Base-by-base conservation (phyloP, 2,113 vertebrate species). In the Cololabis saira region DNA sequence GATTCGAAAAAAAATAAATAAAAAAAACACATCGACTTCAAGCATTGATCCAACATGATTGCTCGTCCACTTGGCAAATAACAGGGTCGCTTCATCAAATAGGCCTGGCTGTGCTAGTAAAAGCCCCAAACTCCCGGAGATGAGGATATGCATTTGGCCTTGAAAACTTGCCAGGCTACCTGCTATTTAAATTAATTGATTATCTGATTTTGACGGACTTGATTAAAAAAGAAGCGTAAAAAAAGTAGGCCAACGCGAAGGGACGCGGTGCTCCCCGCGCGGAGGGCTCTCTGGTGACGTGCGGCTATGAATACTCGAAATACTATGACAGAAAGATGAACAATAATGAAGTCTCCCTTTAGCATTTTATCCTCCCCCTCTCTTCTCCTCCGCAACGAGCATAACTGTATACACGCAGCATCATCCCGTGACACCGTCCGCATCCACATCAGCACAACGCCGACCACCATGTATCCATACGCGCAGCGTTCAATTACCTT, bases 401-500 rank as follows among this genome's bases (percentile, higher is more conserved):
- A 83, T 70, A 72, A 57, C 11, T 17, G 64, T 78, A 63, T 67
- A 19, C 74, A 73, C 71, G 68, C 76, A 80, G 53, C 83, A 80
- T 86, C 78, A 78, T 79, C 78, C 78, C 69, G 74, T 67, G 78
- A 82, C 72, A 84, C 58, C 64, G 24, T 68, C 71, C 72, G 58
- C 65, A 80, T 79, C 76, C 76, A 52, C 74, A 61, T 14, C 64
- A 55, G 22, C 58, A 66, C 63, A 74, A 63, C 56, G 58, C 41
- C 58, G 49, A 66, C 55, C 11, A 68, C 22, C 65, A 60, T 27
- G 2, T 15, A 12, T 16, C 33, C 21, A 62, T 24, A 75, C n/a
- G 57, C 67, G 71, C 24, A 58, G 62, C 51, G 45, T 64, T 24
- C 33, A 67, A 16, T 87, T 94, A 94, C 93, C 93, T 94, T 94